These are phyloP conservation scores for Heliconius hewitsoni DNA, from an alignment of 1,140 invertebrate species.

Conservation along the genomic window DNA sequence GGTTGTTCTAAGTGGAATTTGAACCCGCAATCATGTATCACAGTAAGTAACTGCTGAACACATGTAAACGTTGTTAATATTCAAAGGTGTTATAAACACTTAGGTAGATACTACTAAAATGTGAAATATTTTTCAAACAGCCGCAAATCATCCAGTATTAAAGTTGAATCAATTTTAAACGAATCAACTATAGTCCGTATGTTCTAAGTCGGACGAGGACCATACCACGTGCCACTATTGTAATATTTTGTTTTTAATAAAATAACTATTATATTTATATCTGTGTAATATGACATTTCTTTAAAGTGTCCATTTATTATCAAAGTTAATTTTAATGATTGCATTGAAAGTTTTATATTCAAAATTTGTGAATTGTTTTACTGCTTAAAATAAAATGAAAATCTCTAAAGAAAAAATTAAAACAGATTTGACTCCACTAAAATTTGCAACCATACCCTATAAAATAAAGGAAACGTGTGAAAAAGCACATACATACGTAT, in stretches of 20 bases:
- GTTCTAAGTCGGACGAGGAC: background rate
- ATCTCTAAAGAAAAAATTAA: too few species aligned
- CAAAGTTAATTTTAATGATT: too few species aligned
- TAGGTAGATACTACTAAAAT: background rate
- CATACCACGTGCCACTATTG: conserved; percentile 8
- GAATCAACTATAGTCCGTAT: conserved; percentile 23
- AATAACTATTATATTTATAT: too few species aligned
- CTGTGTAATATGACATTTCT: too few species aligned
- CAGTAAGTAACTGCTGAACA: too few species aligned
- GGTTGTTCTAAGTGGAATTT: background rate
- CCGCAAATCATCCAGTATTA: conserved; percentile 37
- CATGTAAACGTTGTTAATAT: background rate
- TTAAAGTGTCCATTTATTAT: too few species aligned
- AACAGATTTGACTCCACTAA: background rate
- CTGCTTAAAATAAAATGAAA: too few species aligned
- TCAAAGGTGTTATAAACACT: background rate
- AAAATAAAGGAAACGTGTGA: background rate
- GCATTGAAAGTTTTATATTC: too few species aligned
- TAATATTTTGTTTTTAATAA: background rate
- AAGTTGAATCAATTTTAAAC: conserved; percentile 44
- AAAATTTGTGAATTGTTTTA: too few species aligned
- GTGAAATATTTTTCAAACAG: conserved; percentile 23
- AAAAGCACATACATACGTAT: background rate
- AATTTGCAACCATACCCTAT: background rate
- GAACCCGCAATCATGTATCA: background rate